Evolutionary conservation across 2,888 invertebrate genomes (phyloP), one percentile per base, ranked within the genome.

Genomic region (Diaperis boleti): DNA sequence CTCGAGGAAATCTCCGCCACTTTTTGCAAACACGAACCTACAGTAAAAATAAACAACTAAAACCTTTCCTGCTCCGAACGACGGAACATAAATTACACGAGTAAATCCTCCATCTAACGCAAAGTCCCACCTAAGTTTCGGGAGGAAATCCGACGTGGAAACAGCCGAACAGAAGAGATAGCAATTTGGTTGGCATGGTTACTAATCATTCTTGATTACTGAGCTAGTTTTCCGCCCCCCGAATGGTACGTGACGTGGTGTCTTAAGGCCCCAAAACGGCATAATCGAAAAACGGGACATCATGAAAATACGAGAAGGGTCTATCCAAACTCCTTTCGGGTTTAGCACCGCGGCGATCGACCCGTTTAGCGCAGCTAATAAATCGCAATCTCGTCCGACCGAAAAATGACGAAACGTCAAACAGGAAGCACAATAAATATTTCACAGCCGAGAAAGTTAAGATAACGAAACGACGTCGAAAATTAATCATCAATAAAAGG

Each of bases 151-250:
- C 20, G 66, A 62, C 56, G 55, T 64, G 59, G 56, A 52, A 59
- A 50, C 52, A 49, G 35, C 22, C 7, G 17, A 15, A 41, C 17
- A 41, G 5, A 29, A 44, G 42, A 7, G 35, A 44, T n/a, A 6
- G 20, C 18, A 56, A 74, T 70, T 71, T 72, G 64, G 78, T 77
- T 74, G 68, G 74, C 70, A 73, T 72, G 75, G 76, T 68, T 71
- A 78, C 78, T 78, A 78, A 78, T 78, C 77, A 78, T 76, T 72
- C 72, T 71, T 77, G 78, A 78, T 78, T 77, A 71, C 71, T 64
- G 62, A 73, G 73, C 72, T 67, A 71, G 72, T 75, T 75, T 76
- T 74, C 72, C 71, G 68, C 68, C 74, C n/a, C 68, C 67, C 65
- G 67, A 68, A 66, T 66, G 67, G 69, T 74, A 75, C 75, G 76